Evolutionary conservation across 2,113 vertebrate species (phyloP).

Genomic region (Chloebia gouldiae): DNA sequence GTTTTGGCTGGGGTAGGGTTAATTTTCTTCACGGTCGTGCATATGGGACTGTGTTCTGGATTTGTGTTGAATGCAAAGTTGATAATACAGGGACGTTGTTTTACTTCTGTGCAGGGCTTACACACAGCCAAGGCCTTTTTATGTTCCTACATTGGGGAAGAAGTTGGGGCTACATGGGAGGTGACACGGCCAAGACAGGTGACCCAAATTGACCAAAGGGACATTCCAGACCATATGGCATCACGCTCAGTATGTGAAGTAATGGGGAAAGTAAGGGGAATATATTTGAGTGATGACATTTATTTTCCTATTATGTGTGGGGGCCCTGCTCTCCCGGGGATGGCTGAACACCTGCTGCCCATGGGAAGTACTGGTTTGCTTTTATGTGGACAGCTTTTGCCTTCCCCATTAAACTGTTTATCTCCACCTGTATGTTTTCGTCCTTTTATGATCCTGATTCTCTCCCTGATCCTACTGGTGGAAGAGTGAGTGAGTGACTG

Average conservation of each 20-base stretch:
- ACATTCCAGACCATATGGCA: neutral
- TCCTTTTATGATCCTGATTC: neutral
- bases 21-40: neutral
- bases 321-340: neutral
- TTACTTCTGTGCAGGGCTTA: neutral
- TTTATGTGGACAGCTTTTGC: neutral
- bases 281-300: neutral
- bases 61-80: neutral
- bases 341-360: neutral
- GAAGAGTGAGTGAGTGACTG: neutral
- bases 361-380: neutral
- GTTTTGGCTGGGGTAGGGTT: neutral
- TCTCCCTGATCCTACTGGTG: neutral
- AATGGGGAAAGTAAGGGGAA: neutral
- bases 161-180: neutral
- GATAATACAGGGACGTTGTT: neutral
- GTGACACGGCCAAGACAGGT: neutral
- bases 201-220: neutral
- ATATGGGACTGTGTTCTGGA: neutral
- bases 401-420: neutral
- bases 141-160: neutral
- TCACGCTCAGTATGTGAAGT: neutral
- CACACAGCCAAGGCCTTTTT: neutral
- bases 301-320: neutral
- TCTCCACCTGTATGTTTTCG: neutral